Base-by-base conservation (phyloP, 2,888 invertebrate species). In the Lypha dubia region DNA sequence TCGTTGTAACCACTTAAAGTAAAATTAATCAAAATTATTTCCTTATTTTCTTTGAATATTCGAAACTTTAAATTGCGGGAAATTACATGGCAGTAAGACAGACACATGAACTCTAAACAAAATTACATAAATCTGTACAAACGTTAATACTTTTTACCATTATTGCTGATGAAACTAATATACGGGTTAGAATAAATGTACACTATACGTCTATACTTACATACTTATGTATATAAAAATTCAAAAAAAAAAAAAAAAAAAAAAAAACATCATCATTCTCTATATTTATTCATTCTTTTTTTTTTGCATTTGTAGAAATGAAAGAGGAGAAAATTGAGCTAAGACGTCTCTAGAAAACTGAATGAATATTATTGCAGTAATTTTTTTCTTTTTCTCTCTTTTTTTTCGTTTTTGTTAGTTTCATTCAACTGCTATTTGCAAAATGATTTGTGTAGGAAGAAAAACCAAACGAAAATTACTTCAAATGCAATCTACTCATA, bases 11-110 rank as follows among this genome's bases (percentile, higher is more conserved):
- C 80, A 80, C 76, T 77, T 84, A 46, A 77, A 49, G 41, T 56
- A 68, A 80, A 76, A 84, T 77, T 80, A 84, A 84, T 84, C 80
- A 84, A 84, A 77, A 84, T 84, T 67, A 63, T 84, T 84, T 84
- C 84, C 84, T 73, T 77, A 76, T 76, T 84, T 77, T 80, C 53
- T 63, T 60, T 44, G 84, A 76, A 73, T 68, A 73, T 76, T 84
- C 73, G 46, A 65, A 84, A 84, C 53, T 80, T 84, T 80, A 84
- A 84, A 80, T 80, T 76, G 60, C 60, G 80, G 83, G 76, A 84
- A 84, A 84, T 84, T 80, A 62, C 84, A 38, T 84, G 73, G 68
- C 65, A 84, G 77, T 80, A 17, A 56, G 67, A 62, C 76, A 46
- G n/a, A 71, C 38, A 79, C 67, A 68, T 56, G 35, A 70, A 76